phyloP scores from a whole-genome alignment of 2,888 invertebrate genomes.

The Morinoia aosen region DNA sequence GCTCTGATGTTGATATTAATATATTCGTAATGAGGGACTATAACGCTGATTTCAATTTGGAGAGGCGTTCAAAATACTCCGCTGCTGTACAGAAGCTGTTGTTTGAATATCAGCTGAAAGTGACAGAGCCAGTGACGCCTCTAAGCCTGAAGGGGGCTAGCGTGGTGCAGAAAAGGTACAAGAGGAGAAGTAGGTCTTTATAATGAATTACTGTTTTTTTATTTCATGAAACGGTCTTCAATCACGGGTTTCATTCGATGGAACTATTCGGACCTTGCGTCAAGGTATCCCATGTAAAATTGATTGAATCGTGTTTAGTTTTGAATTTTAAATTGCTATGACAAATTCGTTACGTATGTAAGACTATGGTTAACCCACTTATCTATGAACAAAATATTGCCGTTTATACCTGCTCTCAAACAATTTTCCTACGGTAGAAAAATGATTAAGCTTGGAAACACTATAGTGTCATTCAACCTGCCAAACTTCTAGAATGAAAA shows the following conservation, averaged over 20 bases:
- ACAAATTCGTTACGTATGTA: neutral
- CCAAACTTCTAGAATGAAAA: too few species aligned
- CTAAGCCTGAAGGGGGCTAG: neutral
- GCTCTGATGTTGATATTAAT: neutral
- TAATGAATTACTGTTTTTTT: neutral
- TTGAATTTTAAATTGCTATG: neutral
- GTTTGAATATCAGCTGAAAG: constrained; percentile 16
- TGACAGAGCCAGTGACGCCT: constrained; percentile 18
- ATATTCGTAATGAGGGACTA: neutral
- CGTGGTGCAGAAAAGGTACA: constrained; percentile 12
- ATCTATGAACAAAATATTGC: neutral
- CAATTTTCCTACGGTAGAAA: neutral
- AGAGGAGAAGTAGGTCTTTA: constrained; percentile 27
- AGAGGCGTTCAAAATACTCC: neutral
- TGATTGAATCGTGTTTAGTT: neutral
- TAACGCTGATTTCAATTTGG: neutral
- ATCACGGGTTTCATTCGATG: neutral
- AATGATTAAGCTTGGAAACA: neutral
- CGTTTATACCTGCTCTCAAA: neutral
- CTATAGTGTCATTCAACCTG: neutral
- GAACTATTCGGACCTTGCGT: neutral
- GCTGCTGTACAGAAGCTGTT: neutral
- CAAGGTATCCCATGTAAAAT: neutral
- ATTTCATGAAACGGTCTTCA: neutral
- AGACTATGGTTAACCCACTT: neutral